Percentiles rank a stretch among this genome's conserved stretches.
Evolutionary conservation across 2,797 vertebrate species (phyloP).

Genomic region (Coccyzus lansbergi): DNA sequence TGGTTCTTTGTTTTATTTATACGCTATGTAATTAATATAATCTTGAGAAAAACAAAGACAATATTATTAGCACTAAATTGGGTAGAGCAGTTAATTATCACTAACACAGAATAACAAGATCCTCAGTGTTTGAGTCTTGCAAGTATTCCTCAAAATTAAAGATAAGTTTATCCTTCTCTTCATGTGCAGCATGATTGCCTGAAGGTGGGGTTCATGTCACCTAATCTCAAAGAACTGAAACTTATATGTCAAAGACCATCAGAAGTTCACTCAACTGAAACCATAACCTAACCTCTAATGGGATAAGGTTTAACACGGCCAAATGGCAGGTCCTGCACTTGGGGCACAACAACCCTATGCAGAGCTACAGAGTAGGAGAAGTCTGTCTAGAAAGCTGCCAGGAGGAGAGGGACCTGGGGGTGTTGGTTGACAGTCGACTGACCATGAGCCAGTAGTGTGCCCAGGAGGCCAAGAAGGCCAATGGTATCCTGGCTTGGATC

Average conservation of each 20-base stretch:
- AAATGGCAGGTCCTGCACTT: no score
- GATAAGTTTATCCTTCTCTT: background rate
- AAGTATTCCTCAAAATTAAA: background rate
- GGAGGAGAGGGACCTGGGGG: no score
- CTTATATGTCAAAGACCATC: background rate
- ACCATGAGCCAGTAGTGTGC: no score
- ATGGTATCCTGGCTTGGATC: no score
- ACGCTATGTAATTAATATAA: background rate
- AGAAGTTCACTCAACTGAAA: background rate
- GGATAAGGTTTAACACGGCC: no score
- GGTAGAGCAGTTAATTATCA: background rate
- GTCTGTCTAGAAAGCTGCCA: no score
- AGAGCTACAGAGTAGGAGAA: no score
- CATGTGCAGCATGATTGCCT: background rate
- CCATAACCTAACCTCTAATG: no score
- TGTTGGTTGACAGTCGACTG: no score
- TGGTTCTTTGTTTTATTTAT: background rate
- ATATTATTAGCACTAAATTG: background rate
- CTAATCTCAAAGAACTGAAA: background rate
- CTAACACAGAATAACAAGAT: background rate
- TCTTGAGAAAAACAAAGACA: background rate
- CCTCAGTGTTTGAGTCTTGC: background rate
- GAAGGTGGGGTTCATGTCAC: background rate
- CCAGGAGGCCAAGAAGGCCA: no score
- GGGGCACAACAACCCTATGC: no score